phyloP scores from a whole-genome alignment of 2,113 vertebrate genomes.

The Hemibagrus wyckioides region DNA sequence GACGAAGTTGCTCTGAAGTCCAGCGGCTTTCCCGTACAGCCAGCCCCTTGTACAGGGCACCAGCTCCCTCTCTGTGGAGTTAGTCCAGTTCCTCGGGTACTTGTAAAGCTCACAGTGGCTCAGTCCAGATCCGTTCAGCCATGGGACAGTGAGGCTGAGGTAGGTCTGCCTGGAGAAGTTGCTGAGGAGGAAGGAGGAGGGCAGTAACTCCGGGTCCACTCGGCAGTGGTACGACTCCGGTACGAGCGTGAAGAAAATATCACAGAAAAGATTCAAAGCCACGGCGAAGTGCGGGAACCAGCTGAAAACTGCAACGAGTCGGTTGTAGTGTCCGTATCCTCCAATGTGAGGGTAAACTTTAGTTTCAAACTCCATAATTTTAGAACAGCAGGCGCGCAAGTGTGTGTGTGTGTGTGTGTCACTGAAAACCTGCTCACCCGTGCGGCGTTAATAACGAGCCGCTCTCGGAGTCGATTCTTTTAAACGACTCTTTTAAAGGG shows the following conservation, averaged over 20 bases:
- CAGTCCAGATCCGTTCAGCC: slow-evolving; percentile 63
- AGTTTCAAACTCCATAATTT: slow-evolving; percentile 70
- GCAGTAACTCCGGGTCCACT: slow-evolving; percentile 73
- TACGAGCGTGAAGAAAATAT: slow-evolving; percentile 69
- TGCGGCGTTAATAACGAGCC: not conserved
- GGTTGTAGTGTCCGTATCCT: slow-evolving; percentile 75
- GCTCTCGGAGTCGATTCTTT: not conserved
- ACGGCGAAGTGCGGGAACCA: slow-evolving; percentile 78
- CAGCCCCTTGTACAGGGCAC: slow-evolving; percentile 78
- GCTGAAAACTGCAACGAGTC: slow-evolving; percentile 69
- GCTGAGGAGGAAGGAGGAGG: slow-evolving; percentile 65
- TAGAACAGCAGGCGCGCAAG: not conserved
- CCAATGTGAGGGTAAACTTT: slow-evolving; percentile 67
- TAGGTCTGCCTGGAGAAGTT: slow-evolving; percentile 66
- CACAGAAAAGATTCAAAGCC: slow-evolving; percentile 72
- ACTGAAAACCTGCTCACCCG: not conserved
- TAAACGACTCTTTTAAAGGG: not conserved
- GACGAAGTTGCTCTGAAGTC: slow-evolving; percentile 77
- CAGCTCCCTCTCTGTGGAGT: slow-evolving; percentile 56
- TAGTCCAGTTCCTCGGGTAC: slow-evolving; percentile 65
- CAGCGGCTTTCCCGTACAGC: slow-evolving; percentile 70
- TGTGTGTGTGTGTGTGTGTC: not conserved
- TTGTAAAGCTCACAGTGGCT: slow-evolving; percentile 73
- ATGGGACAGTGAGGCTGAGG: slow-evolving; percentile 74
- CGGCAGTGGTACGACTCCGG: slow-evolving; percentile 76